Base-by-base conservation (phyloP, 2,888 invertebrate species). In the Dasypolia templi region DNA sequence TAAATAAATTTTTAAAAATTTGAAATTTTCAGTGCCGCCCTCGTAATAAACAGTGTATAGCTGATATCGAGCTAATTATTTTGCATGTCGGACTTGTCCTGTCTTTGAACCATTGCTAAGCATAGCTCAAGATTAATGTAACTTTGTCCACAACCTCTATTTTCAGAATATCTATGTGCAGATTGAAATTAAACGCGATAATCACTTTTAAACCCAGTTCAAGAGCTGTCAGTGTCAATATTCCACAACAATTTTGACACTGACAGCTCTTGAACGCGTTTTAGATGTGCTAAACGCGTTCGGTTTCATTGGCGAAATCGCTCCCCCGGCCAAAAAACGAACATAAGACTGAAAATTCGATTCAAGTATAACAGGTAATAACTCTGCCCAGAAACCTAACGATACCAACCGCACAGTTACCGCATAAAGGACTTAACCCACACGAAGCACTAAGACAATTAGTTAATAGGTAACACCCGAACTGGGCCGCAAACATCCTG, bases 371-470 rank as follows among this genome's bases (percentile, higher is more conserved):
- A 22, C 29, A 22, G 14, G 35, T 19, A 51, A 32, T 19, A 19
- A 49, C 22, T 4, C 56, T 32, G 32, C 29, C n/a, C 2, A 7
- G 35, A 35, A 72, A 49, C 44, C 14, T 39, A 35, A 9, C 44
- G 17, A 35, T 53, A 73, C 42, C 42, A 26, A 44, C 0, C 22
- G 7, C 17, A 35, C 11, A 17, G 39, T 73, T 58, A 49, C 35
- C 6, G 9, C 44, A 32, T 22, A 61, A 22, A 53, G 6, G 35
- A 39, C 29, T 59, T 29, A 74, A 44, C 67, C 35, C n/a, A 53
- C 51, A 67, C 32, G 29, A 44, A 67, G 19, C n/a, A 53, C n/a
- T 75, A 75, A 75, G 46, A 75, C 75, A 75, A 75, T 75, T 75
- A 75, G 75, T 62, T 68, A 69, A 53, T 55, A 75, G 67, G 59